Conservation (phyloP, 2,888 invertebrate species). For the Adelphocoris suturalis region DNA sequence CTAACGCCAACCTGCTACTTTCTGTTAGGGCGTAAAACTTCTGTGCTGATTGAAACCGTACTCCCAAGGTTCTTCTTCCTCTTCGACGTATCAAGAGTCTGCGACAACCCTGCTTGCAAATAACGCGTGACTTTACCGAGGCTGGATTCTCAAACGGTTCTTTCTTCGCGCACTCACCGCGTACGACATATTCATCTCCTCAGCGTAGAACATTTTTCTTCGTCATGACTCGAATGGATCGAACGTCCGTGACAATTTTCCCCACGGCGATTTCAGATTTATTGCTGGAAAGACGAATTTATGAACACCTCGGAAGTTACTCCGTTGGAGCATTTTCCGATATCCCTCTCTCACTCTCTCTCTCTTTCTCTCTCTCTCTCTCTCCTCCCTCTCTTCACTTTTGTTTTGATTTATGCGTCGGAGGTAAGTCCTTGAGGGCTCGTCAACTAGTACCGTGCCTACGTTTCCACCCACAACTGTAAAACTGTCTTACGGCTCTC, state of each 20-base stretch:
- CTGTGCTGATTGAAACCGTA: no score
- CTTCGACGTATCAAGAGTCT: no score
- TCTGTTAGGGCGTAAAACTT: no score
- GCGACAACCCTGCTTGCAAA: no score
- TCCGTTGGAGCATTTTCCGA: not conserved
- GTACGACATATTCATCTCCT: not conserved
- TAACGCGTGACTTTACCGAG: not conserved
- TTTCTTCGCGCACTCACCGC: not conserved
- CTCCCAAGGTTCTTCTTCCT: no score
- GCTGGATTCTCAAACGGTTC: not conserved
- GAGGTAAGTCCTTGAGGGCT: not conserved
- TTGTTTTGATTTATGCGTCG: slow-evolving; percentile 4
- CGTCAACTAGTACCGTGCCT: not conserved
- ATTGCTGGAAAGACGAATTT: slow-evolving; percentile 7
- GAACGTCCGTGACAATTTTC: not conserved
- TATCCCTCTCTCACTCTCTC: not conserved
- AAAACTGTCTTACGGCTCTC: not conserved
- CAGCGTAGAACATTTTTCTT: not conserved
- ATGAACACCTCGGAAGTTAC: slow-evolving; percentile 8
- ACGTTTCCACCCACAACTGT: slow-evolving; percentile 19
- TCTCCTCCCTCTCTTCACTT: not conserved
- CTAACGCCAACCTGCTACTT: no score
- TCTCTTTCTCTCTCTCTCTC: not conserved
- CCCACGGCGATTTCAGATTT: not conserved
- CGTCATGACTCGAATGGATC: not conserved